These are phyloP conservation scores for Cabera pusaria DNA, from an alignment of 2,888 invertebrate genomes.

Conservation along the genomic window DNA sequence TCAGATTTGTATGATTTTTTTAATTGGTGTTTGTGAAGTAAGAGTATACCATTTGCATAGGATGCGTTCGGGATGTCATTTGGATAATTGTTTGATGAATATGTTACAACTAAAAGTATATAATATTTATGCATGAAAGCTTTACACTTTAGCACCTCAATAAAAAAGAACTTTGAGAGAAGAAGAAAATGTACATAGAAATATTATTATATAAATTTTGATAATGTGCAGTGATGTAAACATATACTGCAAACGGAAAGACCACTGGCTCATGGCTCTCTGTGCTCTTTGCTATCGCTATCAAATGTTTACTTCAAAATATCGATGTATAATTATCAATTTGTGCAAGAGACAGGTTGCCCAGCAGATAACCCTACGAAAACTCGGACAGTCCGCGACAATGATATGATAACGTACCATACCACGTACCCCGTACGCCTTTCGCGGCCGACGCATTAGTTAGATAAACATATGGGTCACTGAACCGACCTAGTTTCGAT, in stretches of 20 bases:
- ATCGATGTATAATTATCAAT: slow-evolving; percentile 35
- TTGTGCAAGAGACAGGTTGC: slow-evolving; percentile 69
- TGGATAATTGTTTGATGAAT: too few relatives aligned
- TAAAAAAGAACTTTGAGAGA: too few relatives aligned
- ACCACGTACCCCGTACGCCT: slow-evolving; percentile 42
- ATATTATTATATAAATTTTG: too few relatives aligned
- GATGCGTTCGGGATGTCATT: background rate
- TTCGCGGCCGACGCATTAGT: slow-evolving; percentile 66
- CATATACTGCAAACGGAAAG: too few relatives aligned
- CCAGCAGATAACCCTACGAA: slow-evolving; percentile 72
- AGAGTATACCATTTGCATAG: slow-evolving; percentile 9
- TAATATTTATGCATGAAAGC: too few relatives aligned
- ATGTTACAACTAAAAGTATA: too few relatives aligned
- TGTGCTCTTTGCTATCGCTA: too few relatives aligned
- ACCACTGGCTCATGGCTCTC: too few relatives aligned
- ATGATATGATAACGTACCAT: slow-evolving; percentile 43
- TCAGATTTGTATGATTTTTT: slow-evolving; percentile 2
- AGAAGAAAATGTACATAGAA: too few relatives aligned
- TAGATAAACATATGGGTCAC: slow-evolving; percentile 83
- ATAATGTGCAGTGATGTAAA: too few relatives aligned
- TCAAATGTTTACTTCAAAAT: background rate
- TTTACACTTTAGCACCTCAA: too few relatives aligned
- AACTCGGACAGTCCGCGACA: slow-evolving; percentile 66
- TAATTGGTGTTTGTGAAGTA: too few relatives aligned
- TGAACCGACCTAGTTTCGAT: slow-evolving; percentile 80